Conservation (phyloP, 1,140 invertebrate species). For the Apolygus lucorum region DNA sequence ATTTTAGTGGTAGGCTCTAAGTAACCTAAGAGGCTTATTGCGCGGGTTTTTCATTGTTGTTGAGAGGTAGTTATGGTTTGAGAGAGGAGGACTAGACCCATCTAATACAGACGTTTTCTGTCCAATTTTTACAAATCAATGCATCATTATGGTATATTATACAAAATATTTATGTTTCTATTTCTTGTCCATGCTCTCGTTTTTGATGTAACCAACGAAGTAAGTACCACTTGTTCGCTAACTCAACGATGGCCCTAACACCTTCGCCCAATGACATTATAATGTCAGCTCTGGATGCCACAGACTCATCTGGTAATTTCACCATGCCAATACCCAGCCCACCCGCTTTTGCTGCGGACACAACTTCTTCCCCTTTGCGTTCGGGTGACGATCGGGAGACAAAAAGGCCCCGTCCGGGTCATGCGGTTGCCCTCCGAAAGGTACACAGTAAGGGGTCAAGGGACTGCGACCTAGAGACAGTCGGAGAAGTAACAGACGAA, state of each 20-base stretch:
- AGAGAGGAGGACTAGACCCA: too few species aligned
- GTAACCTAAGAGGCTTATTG: too few species aligned
- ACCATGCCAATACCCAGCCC: background rate
- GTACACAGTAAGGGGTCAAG: conserved; percentile 23
- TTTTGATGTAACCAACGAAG: too few species aligned
- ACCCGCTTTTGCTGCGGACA: conserved; percentile 2
- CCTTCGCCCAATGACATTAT: conserved; percentile 29
- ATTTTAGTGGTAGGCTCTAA: too few species aligned
- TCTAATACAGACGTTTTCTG: too few species aligned
- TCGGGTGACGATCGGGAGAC: background rate
- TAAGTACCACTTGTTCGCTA: conserved; percentile 20
- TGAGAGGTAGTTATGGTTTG: too few species aligned
- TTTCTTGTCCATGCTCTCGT: too few species aligned
- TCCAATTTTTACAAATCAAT: too few species aligned
- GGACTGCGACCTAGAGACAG: conserved; percentile 23
- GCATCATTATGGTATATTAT: too few species aligned
- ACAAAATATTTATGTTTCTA: too few species aligned
- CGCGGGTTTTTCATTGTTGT: too few species aligned
- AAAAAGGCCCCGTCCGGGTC: conserved; percentile 25
- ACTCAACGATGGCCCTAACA: conserved; percentile 22
- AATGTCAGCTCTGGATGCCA: conserved; percentile 24
- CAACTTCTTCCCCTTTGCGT: conserved; percentile 19
- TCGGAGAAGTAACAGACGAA: conserved; percentile 23
- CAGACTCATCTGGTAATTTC: conserved; percentile 30
- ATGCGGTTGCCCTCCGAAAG: conserved; percentile 27